Percentiles rank a stretch among this genome's conserved stretches.
Evolutionary conservation across 2,888 invertebrate genomes (phyloP).

Genomic region (Caenorhabditis virilis): DNA sequence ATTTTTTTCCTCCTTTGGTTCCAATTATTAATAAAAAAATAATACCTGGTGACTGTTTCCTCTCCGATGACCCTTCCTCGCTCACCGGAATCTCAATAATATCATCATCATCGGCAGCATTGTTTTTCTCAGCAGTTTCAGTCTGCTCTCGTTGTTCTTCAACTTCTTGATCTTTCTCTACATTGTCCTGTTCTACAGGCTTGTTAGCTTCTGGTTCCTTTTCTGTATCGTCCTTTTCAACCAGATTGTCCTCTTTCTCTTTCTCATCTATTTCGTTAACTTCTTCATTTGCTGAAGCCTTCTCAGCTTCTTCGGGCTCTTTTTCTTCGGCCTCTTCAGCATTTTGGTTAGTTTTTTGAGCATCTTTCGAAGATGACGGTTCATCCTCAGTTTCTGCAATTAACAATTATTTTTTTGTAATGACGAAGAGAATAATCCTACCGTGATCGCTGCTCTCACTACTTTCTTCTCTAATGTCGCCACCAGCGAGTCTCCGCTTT

Average conservation of each 20-base stretch:
- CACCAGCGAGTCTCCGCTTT: slow-evolving; percentile 30
- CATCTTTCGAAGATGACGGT: neutral
- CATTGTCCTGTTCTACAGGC: neutral
- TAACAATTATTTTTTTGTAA: neutral
- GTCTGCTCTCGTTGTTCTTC: neutral
- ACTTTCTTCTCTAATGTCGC: slow-evolving; percentile 39
- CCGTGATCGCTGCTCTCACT: slow-evolving; percentile 25
- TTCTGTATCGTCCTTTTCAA: neutral
- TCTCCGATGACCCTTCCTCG: too few relatives aligned
- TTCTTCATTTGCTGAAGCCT: slow-evolving; percentile 5
- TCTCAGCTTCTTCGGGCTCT: slow-evolving; percentile 5
- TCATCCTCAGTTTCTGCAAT: slow-evolving; percentile 19
- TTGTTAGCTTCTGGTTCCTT: neutral
- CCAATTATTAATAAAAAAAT: too few relatives aligned
- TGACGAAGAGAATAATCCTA: slow-evolving; percentile 1
- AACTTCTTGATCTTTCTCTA: neutral
- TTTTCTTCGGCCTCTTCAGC: slow-evolving; percentile 8
- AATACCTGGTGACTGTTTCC: too few relatives aligned
- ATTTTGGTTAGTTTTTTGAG: slow-evolving; percentile 7
- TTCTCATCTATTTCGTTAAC: neutral
- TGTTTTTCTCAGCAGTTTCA: neutral
- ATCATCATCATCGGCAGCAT: too few relatives aligned
- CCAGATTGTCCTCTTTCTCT: slow-evolving; percentile 3
- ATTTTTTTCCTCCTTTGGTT: too few relatives aligned
- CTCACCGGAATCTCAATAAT: too few relatives aligned